Evolutionary conservation across 2,113 vertebrate genomes (phyloP).

Genomic region (Lethenteron reissneri): DNA sequence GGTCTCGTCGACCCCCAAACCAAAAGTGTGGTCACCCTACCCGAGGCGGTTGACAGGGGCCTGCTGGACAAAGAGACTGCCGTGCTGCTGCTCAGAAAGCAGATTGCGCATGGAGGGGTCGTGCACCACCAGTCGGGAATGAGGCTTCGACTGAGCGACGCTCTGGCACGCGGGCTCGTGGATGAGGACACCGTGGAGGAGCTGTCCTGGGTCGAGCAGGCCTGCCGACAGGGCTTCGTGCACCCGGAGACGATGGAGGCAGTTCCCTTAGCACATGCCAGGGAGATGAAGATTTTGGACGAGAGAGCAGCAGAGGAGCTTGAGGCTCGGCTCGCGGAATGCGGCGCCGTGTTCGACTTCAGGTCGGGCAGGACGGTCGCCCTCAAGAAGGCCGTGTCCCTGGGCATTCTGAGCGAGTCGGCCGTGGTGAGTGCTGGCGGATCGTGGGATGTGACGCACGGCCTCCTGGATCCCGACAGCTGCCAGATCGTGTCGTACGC

Average conservation of each 20-base stretch:
- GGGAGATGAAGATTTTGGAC: constrained; percentile 15
- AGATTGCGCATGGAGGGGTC: constrained; percentile 60
- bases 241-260: constrained; percentile 25
- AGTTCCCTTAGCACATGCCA: constrained; percentile 26
- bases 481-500: constrained; percentile 40
- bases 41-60: constrained; percentile 34
- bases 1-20: constrained; percentile 48
- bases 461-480: constrained; percentile 37
- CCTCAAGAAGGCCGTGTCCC: constrained; percentile 27
- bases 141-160: constrained; percentile 42
- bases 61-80: constrained; percentile 32
- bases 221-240: constrained; percentile 21
- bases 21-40: constrained; percentile 29
- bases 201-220: constrained; percentile 34
- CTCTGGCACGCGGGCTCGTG: constrained; percentile 37
- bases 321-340: constrained; percentile 24
- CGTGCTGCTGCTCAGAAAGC: constrained; percentile 33
- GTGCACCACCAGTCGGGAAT: constrained; percentile 55
- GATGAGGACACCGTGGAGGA: constrained; percentile 24
- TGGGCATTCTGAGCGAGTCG: constrained; percentile 24
- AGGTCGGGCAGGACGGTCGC: constrained; percentile 26
- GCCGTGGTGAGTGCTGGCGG: constrained; percentile 19
- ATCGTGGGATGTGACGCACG: constrained; percentile 22
- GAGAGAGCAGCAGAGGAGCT: constrained; percentile 20
- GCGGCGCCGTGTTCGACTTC: constrained; percentile 23